A percentile compares a stretch with the other conserved stretches of the same genome.
These are phyloP conservation scores for Diloba caeruleocephala DNA, from an alignment of 2,888 invertebrate genomes.

Conservation along the genomic window DNA sequence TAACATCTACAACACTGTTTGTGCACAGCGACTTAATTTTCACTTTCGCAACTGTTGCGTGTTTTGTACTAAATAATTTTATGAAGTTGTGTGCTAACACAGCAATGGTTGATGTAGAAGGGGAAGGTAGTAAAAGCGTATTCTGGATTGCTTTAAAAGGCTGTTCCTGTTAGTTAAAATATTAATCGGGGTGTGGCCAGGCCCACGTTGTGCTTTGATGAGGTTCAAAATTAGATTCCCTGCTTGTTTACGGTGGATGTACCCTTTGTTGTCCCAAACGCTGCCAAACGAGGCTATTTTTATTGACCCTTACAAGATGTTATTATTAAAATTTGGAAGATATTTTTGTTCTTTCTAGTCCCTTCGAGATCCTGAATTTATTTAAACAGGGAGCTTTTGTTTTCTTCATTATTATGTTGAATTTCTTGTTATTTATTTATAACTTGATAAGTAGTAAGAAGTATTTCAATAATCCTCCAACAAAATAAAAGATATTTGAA, in stretches of 20 bases:
- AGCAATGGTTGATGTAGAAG: slow-evolving; percentile 16
- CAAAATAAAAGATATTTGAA: too few species aligned
- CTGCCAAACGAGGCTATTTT: slow-evolving; percentile 14
- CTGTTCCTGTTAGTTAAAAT: slow-evolving; percentile 57
- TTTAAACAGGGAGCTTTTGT: too few species aligned
- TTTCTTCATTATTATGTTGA: too few species aligned
- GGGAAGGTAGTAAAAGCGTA: neutral
- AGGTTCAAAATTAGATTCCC: slow-evolving; percentile 63
- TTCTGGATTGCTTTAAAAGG: slow-evolving; percentile 34
- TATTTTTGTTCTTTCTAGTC: too few species aligned
- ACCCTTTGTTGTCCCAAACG: slow-evolving; percentile 36
- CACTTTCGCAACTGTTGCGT: slow-evolving; percentile 14
- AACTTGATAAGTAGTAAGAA: too few species aligned
- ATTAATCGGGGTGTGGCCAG: slow-evolving; percentile 59
- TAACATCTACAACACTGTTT: slow-evolving; percentile 4
- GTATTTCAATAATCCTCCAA: too few species aligned
- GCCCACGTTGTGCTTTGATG: slow-evolving; percentile 57
- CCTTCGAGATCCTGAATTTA: too few species aligned
- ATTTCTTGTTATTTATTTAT: too few species aligned
- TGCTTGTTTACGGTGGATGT: slow-evolving; percentile 55
- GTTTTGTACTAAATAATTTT: neutral
- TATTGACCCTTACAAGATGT: slow-evolving; percentile 5
- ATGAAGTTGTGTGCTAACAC: neutral
- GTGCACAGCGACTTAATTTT: neutral
- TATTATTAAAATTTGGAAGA: slow-evolving; percentile 1